Conservation (phyloP, 2,797 vertebrate species). For the Agapornis canus region DNA sequence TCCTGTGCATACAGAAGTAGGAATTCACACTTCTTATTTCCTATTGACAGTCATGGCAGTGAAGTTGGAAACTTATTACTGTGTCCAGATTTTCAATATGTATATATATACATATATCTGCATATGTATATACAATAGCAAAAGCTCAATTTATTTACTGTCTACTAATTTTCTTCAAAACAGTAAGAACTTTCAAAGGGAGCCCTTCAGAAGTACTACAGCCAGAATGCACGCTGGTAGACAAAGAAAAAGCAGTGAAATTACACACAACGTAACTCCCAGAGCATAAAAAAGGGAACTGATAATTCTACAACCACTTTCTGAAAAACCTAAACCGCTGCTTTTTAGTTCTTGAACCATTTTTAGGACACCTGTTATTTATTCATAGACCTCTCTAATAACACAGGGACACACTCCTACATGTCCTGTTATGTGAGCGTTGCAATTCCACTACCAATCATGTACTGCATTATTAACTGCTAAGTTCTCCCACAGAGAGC, state of each 20-base stretch:
- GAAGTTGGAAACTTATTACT: neutral
- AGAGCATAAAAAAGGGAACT: neutral
- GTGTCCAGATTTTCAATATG: neutral
- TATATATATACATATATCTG: neutral
- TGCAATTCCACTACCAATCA: neutral
- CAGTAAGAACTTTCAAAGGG: neutral
- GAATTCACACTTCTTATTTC: neutral
- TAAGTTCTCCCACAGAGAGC: neutral
- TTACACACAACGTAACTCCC: rapidly evolving
- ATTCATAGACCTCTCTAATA: neutral
- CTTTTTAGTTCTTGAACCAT: neutral
- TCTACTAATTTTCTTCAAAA: neutral
- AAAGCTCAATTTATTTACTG: neutral
- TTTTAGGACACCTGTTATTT: neutral
- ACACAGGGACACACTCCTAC: neutral
- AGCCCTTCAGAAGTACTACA: neutral
- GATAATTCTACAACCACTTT: neutral
- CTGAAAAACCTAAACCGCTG: neutral
- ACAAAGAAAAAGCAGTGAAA: neutral
- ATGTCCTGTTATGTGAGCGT: neutral
- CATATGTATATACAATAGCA: neutral
- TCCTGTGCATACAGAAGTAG: neutral
- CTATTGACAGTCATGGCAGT: neutral
- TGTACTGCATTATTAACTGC: neutral
- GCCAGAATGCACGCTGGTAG: rapidly evolving